Evolutionary conservation across 2,888 invertebrate species (phyloP).

Genomic region (Drosophila emarginata): DNA sequence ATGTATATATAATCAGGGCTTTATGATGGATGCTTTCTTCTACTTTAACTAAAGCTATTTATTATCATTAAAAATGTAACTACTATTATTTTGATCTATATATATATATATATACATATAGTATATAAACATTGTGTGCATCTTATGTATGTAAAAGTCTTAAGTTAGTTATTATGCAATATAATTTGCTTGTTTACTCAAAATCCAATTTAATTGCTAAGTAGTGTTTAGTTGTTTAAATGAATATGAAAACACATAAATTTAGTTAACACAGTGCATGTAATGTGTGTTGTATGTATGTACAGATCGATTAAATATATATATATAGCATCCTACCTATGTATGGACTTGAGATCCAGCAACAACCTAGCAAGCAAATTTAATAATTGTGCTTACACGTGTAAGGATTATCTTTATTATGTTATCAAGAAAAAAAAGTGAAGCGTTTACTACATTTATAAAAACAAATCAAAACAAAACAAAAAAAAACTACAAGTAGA

Average conservation of each 20-base stretch:
- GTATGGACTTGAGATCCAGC: conserved; percentile 41
- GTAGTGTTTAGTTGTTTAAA: not conserved
- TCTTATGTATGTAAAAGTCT: conserved; percentile 48
- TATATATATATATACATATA: conserved; percentile 7
- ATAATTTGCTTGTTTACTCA: conserved; percentile 67
- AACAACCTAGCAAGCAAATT: conserved; percentile 28
- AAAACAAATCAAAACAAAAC: conserved; percentile 23
- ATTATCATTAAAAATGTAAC: conserved; percentile 28
- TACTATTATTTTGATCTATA: too few species aligned
- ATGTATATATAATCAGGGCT: conserved; percentile 42
- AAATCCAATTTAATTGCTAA: conserved; percentile 38
- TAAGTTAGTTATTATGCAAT: conserved; percentile 50
- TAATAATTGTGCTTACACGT: too few species aligned
- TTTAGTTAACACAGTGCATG: conserved; percentile 67
- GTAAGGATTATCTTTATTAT: conserved; percentile 58
- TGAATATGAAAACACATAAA: too few species aligned
- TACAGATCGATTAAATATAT: conserved; percentile 47
- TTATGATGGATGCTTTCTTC: conserved; percentile 45
- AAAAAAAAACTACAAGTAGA: conserved; percentile 17
- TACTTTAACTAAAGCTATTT: conserved; percentile 16
- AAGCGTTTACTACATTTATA: conserved; percentile 78
- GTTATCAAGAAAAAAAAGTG: conserved; percentile 60
- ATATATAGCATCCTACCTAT: conserved; percentile 24
- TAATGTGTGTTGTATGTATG: conserved; percentile 55
- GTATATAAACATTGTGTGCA: conserved; percentile 31